Evolutionary conservation across 2,888 invertebrate species (phyloP), one percentile per base, ranked within the genome.

Genomic region (Eilema depressum): DNA sequence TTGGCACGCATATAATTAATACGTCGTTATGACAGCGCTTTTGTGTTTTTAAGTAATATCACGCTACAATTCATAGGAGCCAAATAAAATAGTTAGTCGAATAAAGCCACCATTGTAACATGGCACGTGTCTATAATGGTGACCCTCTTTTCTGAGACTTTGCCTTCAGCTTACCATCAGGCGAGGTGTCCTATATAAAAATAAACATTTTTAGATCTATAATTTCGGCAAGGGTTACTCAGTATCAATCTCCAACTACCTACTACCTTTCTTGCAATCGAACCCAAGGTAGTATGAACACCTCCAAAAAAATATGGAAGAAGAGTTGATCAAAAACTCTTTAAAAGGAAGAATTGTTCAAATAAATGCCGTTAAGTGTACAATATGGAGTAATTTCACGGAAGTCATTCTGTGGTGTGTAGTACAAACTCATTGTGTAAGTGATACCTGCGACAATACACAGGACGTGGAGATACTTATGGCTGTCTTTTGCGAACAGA

Each of bases 391-490:
- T 28, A 57, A 70, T 81, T 81, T 67, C 73, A 66, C 20, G 37
- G 81, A 64, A 74, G 71, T 59, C 30, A 23, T 57, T 76, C 78
- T 80, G 81, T 79, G 81, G 71, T 17, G 41, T 41, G 81, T 79
- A 81, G 71, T 76, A 66, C 47, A 56, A 68, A 66, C 75, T 56
- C 74, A 83, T 83, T 81, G 82, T 83, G 82, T 76, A 79, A 80
- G 77, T 71, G 83, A 80, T 79, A 78, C 71, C 37, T 65, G 76
- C 67, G 76, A 89, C 88, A 89, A 90, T 84, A 77, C 82, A 88
- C 90, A 89, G 91, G 91, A 92, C 88, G 86, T 80, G 68, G 61
- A 75, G 73, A 81, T 82, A 81, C 87, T 87, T 89, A 83, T 81
- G 79, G 79, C 73, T 26, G 65, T 77, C 83, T 86, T 89, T 88